Base-by-base conservation (phyloP, 2,888 invertebrate genomes). In the Lasioglossum leucozonium region DNA sequence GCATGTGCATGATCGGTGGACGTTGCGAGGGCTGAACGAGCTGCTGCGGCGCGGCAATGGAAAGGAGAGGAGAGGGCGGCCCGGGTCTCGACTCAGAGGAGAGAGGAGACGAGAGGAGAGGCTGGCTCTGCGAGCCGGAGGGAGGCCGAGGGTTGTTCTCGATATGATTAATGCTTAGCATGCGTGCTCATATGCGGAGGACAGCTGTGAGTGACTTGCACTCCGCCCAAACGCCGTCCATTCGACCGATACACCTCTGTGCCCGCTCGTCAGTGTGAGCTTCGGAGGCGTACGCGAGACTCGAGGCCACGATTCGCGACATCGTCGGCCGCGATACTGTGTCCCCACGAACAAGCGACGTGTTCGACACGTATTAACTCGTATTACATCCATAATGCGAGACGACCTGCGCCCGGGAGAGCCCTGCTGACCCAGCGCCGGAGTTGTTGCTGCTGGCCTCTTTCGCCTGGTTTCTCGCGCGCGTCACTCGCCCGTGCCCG, bases 171-270 rank as follows among this genome's bases (percentile, higher is more conserved):
- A 93, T 93, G 91, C 88, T 86, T 86, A 86, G 89, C 90, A 88
- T 92, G 91, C 88, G 87, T 88, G 90, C 86, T 86, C 91, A 88
- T 91, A 89, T 91, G 89, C 84, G 88, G 88, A 81, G 91, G 92
- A 92, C 93, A 93, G 92, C 92, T 93, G 93, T 91, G 92, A 91
- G 92, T 93, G 93, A 93, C 92, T 92, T 87, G 85, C 51, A 86
- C 91, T 74, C 90, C 89, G 90, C 91, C 90, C 90, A 91, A 83
- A 88, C 85, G 85, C 71, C 88, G 91, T 88, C 89, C 86, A 85
- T 88, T 88, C 87, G 84, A 62, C 81, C 86, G 30, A 69, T 72
- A 72, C 67, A 37, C 22, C 34, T 34, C 65, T 58, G 47, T 69
- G 74, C 65, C 65, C 26, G 80, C 79, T 81, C 78, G 72, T 76